Percentiles rank a stretch among this genome's conserved stretches.
phyloP scores from a whole-genome alignment of 2,888 invertebrate species.

The Andrena camellia region DNA sequence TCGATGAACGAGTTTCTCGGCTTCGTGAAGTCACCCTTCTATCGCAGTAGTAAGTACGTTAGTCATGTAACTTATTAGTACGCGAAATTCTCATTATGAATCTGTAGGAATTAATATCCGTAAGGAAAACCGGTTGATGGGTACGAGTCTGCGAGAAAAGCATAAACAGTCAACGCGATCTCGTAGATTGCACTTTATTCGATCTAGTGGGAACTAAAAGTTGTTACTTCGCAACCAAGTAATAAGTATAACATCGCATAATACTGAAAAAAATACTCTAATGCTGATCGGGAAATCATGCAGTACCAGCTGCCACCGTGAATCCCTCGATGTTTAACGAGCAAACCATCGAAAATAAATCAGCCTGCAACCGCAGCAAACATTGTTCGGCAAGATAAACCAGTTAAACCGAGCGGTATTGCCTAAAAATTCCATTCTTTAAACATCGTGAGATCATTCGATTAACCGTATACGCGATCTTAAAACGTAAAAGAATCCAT shows the following conservation, averaged over 20 bases:
- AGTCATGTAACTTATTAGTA: neutral
- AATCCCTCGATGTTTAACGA: conserved; percentile 12
- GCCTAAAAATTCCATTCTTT: conserved; percentile 25
- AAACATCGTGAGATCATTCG: conserved; percentile 50
- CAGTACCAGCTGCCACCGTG: neutral
- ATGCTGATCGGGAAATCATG: neutral
- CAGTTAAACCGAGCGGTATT: conserved; percentile 21
- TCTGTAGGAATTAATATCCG: conserved; percentile 18
- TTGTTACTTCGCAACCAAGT: neutral
- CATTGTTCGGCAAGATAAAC: conserved; percentile 31
- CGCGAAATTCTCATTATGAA: neutral
- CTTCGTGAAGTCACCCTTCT: conserved; percentile 61
- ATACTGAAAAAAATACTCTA: neutral
- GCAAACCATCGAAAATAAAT: conserved; percentile 32
- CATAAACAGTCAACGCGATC: neutral
- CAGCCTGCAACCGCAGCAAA: conserved; percentile 19
- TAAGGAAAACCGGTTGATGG: conserved; percentile 14
- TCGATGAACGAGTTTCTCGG: conserved; percentile 73
- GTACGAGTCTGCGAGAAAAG: neutral
- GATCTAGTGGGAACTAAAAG: conserved; percentile 2
- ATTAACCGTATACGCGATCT: neutral
- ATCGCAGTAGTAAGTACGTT: conserved; percentile 52
- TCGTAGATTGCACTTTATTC: conserved; percentile 41
- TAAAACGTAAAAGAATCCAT: neutral
- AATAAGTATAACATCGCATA: neutral